Evolutionary conservation across 2,113 vertebrate genomes (phyloP).

Genomic region (Acanthisitta chloris): DNA sequence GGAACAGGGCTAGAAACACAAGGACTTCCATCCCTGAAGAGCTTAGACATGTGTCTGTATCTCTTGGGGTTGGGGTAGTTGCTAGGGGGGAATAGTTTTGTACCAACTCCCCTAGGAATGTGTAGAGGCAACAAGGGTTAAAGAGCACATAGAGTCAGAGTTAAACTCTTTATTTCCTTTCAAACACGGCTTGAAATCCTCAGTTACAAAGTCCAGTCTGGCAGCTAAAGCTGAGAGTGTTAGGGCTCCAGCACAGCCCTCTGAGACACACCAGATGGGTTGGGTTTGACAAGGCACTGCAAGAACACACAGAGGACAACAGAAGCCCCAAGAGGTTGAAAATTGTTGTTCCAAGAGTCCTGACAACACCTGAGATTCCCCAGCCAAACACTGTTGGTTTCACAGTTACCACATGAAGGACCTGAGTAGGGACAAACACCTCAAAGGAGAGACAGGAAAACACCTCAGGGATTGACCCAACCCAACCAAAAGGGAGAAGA

Average conservation of each 20-base stretch:
- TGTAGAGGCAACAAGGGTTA: rapidly evolving
- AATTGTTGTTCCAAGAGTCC: not conserved
- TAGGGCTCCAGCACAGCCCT: no score
- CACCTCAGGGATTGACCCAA: not conserved
- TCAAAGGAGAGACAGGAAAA: not conserved
- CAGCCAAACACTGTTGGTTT: rapidly evolving
- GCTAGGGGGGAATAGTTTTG: rapidly evolving
- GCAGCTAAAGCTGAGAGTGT: not conserved
- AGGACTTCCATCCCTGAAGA: rapidly evolving
- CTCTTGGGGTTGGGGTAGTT: not conserved
- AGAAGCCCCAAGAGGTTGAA: not conserved
- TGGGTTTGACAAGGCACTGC: slow-evolving; percentile 65
- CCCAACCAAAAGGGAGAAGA: rapidly evolving
- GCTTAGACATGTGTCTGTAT: rapidly evolving
- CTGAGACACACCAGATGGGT: not conserved
- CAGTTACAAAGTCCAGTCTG: slow-evolving; percentile 32
- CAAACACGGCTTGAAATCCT: not conserved
- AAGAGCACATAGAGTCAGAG: not conserved
- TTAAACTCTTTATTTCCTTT: slow-evolving; percentile 60
- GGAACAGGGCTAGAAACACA: rapidly evolving
- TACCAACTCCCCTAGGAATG: no score
- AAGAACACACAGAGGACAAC: not conserved
- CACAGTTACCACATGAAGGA: not conserved
- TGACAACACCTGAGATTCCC: not conserved
- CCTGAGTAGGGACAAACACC: not conserved